phyloP scores from a whole-genome alignment of 2,888 invertebrate species.

The Oscheius myriophilus region DNA sequence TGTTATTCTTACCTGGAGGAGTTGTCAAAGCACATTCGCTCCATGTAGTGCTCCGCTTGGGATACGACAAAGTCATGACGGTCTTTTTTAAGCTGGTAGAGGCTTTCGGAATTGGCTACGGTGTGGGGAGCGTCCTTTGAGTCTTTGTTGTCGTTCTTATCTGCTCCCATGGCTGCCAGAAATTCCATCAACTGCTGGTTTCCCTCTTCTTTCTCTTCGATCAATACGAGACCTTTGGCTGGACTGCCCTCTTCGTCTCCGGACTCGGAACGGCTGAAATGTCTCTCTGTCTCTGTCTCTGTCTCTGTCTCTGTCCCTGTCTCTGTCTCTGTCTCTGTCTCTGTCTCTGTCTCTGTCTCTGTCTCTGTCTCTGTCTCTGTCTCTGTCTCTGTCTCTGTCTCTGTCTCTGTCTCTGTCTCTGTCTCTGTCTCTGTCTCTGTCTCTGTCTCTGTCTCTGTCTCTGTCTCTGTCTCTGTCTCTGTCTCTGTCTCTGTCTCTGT shows the following conservation, averaged over 20 bases:
- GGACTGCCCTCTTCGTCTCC: constrained; percentile 16
- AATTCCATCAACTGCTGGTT: constrained; percentile 27
- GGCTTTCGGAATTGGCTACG: constrained; percentile 2
- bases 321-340: too few species aligned
- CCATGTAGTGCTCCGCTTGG: constrained; percentile 37
- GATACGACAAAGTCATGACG: constrained; percentile 39
- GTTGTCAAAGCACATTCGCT: constrained; percentile 41
- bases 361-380: too few species aligned
- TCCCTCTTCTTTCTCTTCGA: constrained; percentile 23
- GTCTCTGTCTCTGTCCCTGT: too few species aligned
- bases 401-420: too few species aligned
- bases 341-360: too few species aligned
- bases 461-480: too few species aligned
- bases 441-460: too few species aligned
- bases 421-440: too few species aligned
- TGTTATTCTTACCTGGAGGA: constrained; percentile 38
- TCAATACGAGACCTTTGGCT: constrained; percentile 19
- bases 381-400: too few species aligned
- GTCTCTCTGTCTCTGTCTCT: too few species aligned
- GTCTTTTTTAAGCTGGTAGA: constrained; percentile 35
- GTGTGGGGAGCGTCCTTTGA: constrained; percentile 15
- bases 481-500: too few species aligned
- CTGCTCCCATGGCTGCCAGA: constrained; percentile 23
- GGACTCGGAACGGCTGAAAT: constrained; percentile 23
- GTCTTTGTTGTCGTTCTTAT: neutral